Percentiles rank a stretch among this genome's conserved stretches.
Conservation (phyloP, 2,888 invertebrate genomes). For the Leptinotarsa juncta region DNA sequence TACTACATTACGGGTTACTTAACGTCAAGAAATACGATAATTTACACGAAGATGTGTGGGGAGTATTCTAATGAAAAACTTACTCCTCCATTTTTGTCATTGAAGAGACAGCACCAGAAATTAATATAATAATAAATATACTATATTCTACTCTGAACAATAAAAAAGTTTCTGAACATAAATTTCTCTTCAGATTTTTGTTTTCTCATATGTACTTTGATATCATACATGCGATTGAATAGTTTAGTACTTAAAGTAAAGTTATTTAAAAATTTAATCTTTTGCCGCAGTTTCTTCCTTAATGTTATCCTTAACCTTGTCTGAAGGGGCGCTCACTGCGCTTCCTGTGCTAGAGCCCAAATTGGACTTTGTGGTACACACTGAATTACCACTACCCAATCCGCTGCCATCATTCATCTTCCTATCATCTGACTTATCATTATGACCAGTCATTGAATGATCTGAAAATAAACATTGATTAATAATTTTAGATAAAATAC, state of each 20-base stretch:
- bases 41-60: conserved; percentile 23
- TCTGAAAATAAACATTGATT: conserved; percentile 44
- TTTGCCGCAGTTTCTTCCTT: conserved; percentile 60
- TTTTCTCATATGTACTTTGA: conserved; percentile 21
- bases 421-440: conserved; percentile 61
- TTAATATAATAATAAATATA: conserved; percentile 29
- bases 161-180: conserved; percentile 20
- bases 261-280: conserved; percentile 53
- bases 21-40: conserved; percentile 21
- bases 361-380: conserved; percentile 44
- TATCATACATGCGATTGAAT: conserved; percentile 22
- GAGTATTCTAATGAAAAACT: conserved; percentile 20
- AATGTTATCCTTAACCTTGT: conserved; percentile 57
- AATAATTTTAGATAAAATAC: not conserved
- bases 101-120: conserved; percentile 33
- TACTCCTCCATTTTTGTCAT: conserved; percentile 18
- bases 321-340: conserved; percentile 44
- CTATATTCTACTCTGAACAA: conserved; percentile 16
- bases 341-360: conserved; percentile 42
- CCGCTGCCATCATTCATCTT: conserved; percentile 58
- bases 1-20: conserved; percentile 32
- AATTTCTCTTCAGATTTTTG: conserved; percentile 16
- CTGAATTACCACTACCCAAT: conserved; percentile 48
- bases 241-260: conserved; percentile 52
- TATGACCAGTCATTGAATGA: conserved; percentile 58